phyloP scores from a whole-genome alignment of 92 coral and sea anemone genomes.

The Palythoa heliodiscus region DNA sequence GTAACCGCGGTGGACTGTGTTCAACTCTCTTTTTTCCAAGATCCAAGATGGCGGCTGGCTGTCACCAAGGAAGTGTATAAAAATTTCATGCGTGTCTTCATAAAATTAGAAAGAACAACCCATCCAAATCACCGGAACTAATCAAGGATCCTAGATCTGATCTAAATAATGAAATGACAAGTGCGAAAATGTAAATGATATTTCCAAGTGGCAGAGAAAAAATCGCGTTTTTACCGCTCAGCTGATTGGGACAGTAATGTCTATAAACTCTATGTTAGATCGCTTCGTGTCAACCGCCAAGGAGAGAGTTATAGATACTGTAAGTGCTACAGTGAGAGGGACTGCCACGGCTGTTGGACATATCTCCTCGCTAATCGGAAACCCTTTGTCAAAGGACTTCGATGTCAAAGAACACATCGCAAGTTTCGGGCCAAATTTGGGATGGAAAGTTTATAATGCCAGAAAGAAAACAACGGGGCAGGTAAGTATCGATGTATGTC shows the following conservation, averaged over 20 bases:
- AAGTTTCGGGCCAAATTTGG: slow-evolving; percentile 95
- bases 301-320: slow-evolving; percentile 58
- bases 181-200: neutral
- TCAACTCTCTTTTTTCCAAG: neutral
- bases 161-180: neutral
- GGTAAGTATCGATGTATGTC: slow-evolving; percentile 50
- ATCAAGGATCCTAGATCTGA: neutral
- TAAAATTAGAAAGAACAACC: neutral
- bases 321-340: slow-evolving; percentile 74
- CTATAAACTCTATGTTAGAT: slow-evolving; percentile 35
- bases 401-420: slow-evolving; percentile 89
- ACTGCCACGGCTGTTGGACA: slow-evolving; percentile 90
- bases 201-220: neutral
- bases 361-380: slow-evolving; percentile 88
- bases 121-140: slow-evolving; percentile 25
- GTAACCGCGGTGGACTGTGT: slow-evolving; percentile 48
- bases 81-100: slow-evolving; percentile 46
- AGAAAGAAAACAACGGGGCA: slow-evolving; percentile 92
- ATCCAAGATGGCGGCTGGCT: slow-evolving; percentile 63
- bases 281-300: slow-evolving; percentile 44
- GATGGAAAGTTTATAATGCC: slow-evolving; percentile 94
- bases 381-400: slow-evolving; percentile 89
- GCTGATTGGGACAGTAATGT: neutral
- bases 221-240: neutral
- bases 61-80: slow-evolving; percentile 59